These are phyloP conservation scores for Scolopax bukidnonensis DNA, from an alignment of 2,797 vertebrate genomes.

Conservation along the genomic window DNA sequence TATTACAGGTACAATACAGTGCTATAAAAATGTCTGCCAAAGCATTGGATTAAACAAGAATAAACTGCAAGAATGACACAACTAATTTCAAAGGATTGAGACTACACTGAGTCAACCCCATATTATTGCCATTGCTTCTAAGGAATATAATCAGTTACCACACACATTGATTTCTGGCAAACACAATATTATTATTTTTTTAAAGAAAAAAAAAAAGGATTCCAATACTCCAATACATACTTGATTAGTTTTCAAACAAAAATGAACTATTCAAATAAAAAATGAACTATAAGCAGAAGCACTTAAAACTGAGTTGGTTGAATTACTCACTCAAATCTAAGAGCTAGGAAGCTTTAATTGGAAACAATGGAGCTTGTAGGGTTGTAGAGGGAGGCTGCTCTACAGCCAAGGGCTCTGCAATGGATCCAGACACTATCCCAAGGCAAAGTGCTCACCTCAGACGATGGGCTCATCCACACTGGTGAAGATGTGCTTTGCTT, in stretches of 20 bases:
- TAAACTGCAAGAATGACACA: background rate
- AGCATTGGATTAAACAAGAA: background rate
- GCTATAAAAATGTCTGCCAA: background rate
- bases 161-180: background rate
- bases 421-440: fast-evolving
- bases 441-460: background rate
- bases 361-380: background rate
- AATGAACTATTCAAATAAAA: background rate
- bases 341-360: slow-evolving; percentile 56
- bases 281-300: background rate
- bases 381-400: background rate
- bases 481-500: fast-evolving
- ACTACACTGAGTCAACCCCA: background rate
- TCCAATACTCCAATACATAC: background rate
- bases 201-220: background rate
- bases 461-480: fast-evolving
- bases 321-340: slow-evolving; percentile 33
- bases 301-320: background rate
- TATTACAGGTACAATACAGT: background rate
- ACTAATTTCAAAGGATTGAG: slow-evolving; percentile 1
- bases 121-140: background rate
- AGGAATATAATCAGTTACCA: background rate
- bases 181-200: background rate
- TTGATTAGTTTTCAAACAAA: background rate
- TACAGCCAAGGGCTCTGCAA: background rate